Conservation (phyloP, 2,113 vertebrate genomes). For the Sprattus sprattus region DNA sequence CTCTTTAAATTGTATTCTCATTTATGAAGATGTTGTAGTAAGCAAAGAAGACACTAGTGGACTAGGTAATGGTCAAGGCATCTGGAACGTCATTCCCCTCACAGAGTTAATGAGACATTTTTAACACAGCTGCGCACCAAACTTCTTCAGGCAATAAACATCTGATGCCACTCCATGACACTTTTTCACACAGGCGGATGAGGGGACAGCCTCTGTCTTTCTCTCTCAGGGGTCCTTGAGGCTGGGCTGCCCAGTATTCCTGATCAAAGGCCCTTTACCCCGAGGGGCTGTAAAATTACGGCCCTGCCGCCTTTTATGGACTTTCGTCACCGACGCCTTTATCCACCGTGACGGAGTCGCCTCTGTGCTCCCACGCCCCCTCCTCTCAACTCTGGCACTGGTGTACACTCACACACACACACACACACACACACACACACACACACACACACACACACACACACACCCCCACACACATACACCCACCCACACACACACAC, state of each 20-base stretch:
- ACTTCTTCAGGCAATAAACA: too few species aligned
- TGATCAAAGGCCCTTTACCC: conserved; percentile 47
- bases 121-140: too few species aligned
- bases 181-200: conserved; percentile 18
- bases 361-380: conserved; percentile 35
- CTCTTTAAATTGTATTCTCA: too few species aligned
- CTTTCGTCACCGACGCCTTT: conserved; percentile 39
- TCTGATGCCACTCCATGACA: too few species aligned
- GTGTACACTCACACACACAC: background rate
- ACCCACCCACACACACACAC: background rate
- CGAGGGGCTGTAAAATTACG: conserved; percentile 40
- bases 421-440: background rate
- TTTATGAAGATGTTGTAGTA: background rate
- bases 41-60: background rate
- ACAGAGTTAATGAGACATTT: too few species aligned
- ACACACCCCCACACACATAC: background rate
- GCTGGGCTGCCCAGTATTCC: background rate
- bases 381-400: background rate
- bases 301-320: conserved; percentile 50
- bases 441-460: background rate
- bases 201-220: background rate
- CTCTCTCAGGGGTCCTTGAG: conserved; percentile 18
- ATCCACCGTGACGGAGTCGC: conserved; percentile 38
- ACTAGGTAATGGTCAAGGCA: background rate
- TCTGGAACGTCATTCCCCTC: too few species aligned